These are phyloP conservation scores for Tachystola acroxantha DNA, from an alignment of 2,888 invertebrate genomes.

Conservation along the genomic window DNA sequence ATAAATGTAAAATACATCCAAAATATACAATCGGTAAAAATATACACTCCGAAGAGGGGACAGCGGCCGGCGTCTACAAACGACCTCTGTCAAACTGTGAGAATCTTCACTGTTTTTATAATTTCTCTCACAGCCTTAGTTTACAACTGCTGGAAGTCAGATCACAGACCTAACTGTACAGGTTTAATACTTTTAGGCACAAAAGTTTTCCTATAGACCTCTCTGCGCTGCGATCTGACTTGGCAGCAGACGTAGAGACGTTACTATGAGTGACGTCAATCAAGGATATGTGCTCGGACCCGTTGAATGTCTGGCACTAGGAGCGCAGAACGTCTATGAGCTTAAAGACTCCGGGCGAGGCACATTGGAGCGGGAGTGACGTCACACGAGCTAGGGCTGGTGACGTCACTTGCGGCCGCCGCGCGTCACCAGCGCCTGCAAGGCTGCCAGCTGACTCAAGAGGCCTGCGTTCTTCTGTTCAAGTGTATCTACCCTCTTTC, in stretches of 20 bases:
- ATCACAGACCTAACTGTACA: conserved; percentile 13
- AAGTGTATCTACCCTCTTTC: conserved; percentile 85
- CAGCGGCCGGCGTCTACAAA: conserved; percentile 39
- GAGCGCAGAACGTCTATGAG: conserved; percentile 3
- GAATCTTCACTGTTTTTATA: conserved; percentile 24
- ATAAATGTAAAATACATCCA: conserved; percentile 68
- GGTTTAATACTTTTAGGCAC: conserved; percentile 8
- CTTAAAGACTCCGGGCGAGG: conserved; percentile 11
- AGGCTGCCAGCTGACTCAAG: conserved; percentile 85
- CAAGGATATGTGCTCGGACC: conserved; percentile 5
- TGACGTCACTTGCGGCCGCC: conserved; percentile 72
- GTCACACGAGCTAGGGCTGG: conserved; percentile 27
- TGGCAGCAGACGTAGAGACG: conserved; percentile 13
- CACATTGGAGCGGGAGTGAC: conserved; percentile 25
- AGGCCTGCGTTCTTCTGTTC: conserved; percentile 88
- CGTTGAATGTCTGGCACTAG: background rate
- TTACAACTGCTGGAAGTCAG: conserved; percentile 11
- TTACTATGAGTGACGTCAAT: conserved; percentile 1
- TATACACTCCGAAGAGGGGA: conserved; percentile 48
- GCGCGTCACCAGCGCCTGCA: conserved; percentile 84
- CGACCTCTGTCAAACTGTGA: conserved; percentile 42
- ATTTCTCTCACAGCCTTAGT: conserved; percentile 33
- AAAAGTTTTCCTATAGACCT: conserved; percentile 5
- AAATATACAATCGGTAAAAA: conserved; percentile 61
- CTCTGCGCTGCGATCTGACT: conserved; percentile 10